These are phyloP conservation scores for Heliconius ismenius DNA, from an alignment of 2,888 invertebrate species.

Conservation along the genomic window DNA sequence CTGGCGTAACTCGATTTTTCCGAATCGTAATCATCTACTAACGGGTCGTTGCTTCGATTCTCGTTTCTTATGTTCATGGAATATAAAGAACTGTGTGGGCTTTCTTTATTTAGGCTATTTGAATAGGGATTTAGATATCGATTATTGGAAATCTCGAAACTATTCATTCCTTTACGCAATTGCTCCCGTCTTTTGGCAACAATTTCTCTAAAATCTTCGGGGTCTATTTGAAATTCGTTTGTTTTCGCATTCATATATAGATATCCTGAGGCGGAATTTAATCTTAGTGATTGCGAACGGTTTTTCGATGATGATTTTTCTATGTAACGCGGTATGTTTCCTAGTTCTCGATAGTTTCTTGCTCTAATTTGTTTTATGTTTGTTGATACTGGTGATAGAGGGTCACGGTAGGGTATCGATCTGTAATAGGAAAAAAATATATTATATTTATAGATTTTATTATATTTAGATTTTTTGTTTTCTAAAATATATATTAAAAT, in stretches of 20 bases:
- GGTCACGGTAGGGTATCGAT: slow-evolving; percentile 67
- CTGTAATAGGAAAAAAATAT: slow-evolving; percentile 53
- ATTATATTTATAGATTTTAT: background rate
- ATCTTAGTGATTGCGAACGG: slow-evolving; percentile 69
- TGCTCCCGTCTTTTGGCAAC: slow-evolving; percentile 74
- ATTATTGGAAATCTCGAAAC: slow-evolving; percentile 66
- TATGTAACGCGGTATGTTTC: slow-evolving; percentile 69
- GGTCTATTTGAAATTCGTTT: slow-evolving; percentile 76
- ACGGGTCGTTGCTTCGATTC: slow-evolving; percentile 72
- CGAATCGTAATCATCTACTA: slow-evolving; percentile 76
- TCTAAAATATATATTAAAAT: no score
- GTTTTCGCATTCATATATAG: slow-evolving; percentile 77
- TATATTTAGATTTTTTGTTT: no score
- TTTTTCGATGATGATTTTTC: slow-evolving; percentile 70
- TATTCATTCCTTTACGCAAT: slow-evolving; percentile 69
- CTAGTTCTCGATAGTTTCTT: slow-evolving; percentile 64
- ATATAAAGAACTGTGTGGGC: slow-evolving; percentile 69
- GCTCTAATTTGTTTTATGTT: slow-evolving; percentile 69
- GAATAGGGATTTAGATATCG: slow-evolving; percentile 62
- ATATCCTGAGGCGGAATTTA: slow-evolving; percentile 77
- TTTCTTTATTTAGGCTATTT: slow-evolving; percentile 60
- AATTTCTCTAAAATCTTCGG: slow-evolving; percentile 75
- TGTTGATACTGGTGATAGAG: slow-evolving; percentile 69
- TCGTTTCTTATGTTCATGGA: slow-evolving; percentile 70
- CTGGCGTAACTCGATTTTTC: slow-evolving; percentile 76